Base-by-base conservation (phyloP, 53 echinoderm and acorn worm species). In the Zoroaster sp. region DNA sequence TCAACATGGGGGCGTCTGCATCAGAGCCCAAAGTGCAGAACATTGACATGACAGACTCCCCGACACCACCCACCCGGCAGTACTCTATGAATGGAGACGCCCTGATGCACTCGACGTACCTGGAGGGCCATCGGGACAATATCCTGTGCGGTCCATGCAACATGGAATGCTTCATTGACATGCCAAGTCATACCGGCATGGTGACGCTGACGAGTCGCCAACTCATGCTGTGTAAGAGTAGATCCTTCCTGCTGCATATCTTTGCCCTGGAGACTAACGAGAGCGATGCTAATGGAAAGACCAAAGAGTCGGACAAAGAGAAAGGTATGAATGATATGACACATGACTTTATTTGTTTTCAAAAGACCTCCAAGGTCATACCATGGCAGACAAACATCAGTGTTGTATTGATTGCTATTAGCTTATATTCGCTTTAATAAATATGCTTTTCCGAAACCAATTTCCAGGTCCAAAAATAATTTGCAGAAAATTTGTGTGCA, bases 201-300 rank as follows among this genome's bases (percentile, higher is more conserved):
- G 95, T 99, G 46, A 96, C 96, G 45, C 76, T 99, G 46, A 96
- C 99, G 11, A 99, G 99, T 35, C 88, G 92, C 17, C 93, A 96
- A 54, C 77, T 99, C 69, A 91, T 99, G 91, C 77, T 91, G 36
- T 91, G 91, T 44, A 93, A 90, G 72, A 94, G 93, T 38, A 51
- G 99, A 15, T 99, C 99, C 1, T 96, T 99, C 89, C 68, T 99
- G n/a, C 76, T 99, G 69, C 96, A 99, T 72, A 99, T 99, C 53
- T 95, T 92, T 73, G 90, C 92, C 17, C 17, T 70, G 25, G 95
- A 94, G 52, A 85, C 33, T 8, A n/a, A 20, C 41, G 71, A 85
- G 20, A 37, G 51, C 14, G 71, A 85, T 46, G 35, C 35, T 17
- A 71, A 46, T 40, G 51, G 70, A 36, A 70, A 69, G 49, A 21